phyloP scores from a whole-genome alignment of 2,113 vertebrate genomes.

The Gadus macrocephalus region DNA sequence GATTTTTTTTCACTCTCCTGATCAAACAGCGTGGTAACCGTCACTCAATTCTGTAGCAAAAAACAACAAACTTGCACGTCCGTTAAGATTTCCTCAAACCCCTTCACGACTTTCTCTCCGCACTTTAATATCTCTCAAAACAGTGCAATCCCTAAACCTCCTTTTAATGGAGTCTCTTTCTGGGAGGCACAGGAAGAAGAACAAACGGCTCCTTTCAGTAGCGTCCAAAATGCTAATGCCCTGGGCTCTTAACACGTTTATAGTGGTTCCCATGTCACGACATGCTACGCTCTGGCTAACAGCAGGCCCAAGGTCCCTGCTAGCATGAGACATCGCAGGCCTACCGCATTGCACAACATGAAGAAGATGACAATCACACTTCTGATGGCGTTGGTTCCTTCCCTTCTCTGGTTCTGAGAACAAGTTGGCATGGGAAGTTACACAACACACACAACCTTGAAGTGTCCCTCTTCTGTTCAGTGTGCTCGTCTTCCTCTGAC shows the following conservation, averaged over 20 bases:
- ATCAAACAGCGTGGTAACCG: too few species aligned
- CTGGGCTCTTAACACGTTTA: conserved; percentile 76
- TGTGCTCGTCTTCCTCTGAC: conserved; percentile 7
- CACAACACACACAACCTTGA: conserved; percentile 13
- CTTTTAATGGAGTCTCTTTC: conserved; percentile 77
- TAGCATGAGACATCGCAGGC: conserved; percentile 44
- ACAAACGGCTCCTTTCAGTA: conserved; percentile 75
- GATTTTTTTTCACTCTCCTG: too few species aligned
- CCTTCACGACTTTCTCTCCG: conserved; percentile 31
- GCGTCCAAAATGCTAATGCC: conserved; percentile 80
- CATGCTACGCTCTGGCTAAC: conserved; percentile 61
- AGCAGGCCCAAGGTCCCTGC: conserved; percentile 40
- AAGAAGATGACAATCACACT: conserved; percentile 54
- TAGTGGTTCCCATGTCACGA: conserved; percentile 77
- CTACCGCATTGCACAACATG: conserved; percentile 34
- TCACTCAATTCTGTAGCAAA: too few species aligned
- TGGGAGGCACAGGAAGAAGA: conserved; percentile 74
- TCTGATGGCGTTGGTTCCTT: conserved; percentile 35
- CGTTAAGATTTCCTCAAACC: too few species aligned
- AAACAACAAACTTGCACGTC: too few species aligned
- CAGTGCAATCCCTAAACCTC: conserved; percentile 71
- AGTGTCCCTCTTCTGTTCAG: conserved; percentile 9
- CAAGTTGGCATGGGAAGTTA: too few species aligned
- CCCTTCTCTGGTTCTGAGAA: too few species aligned
- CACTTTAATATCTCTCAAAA: conserved; percentile 66